These are phyloP conservation scores for Crenuchus spilurus DNA, from an alignment of 2,797 vertebrate genomes.

Conservation along the genomic window DNA sequence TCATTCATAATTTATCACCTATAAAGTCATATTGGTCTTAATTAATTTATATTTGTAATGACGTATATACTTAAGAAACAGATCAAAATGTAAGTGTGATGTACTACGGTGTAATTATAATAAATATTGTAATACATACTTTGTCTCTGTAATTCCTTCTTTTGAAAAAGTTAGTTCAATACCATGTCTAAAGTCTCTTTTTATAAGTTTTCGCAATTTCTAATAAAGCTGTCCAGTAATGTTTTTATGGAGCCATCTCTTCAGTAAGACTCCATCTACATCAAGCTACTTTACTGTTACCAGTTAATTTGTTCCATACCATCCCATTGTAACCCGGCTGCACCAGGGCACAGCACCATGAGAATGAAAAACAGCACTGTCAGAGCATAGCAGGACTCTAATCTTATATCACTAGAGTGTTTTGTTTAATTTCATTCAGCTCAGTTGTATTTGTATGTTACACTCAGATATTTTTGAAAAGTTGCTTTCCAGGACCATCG, in stretches of 20 bases:
- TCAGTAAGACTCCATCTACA: constrained; percentile 20
- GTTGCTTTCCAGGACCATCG: too few species aligned
- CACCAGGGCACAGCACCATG: background rate
- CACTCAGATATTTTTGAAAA: background rate
- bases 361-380: background rate
- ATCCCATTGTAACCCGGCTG: background rate
- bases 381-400: background rate
- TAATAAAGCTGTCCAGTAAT: constrained; percentile 47
- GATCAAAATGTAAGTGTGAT: too few species aligned
- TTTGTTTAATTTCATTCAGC: background rate
- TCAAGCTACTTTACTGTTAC: constrained; percentile 18
- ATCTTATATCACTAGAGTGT: background rate
- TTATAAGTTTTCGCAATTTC: constrained; percentile 28
- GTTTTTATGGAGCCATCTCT: constrained; percentile 42
- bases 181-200: constrained; percentile 11
- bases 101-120: too few species aligned
- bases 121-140: background rate
- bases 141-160: constrained; percentile 2
- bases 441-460: background rate
- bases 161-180: background rate
- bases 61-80: too few species aligned
- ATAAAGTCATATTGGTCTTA: too few species aligned
- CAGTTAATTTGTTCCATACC: constrained; percentile 15
- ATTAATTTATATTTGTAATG: too few species aligned
- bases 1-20: too few species aligned